Conservation (phyloP, 2,797 vertebrate species). For the Pteronotus mesoamericanus region DNA sequence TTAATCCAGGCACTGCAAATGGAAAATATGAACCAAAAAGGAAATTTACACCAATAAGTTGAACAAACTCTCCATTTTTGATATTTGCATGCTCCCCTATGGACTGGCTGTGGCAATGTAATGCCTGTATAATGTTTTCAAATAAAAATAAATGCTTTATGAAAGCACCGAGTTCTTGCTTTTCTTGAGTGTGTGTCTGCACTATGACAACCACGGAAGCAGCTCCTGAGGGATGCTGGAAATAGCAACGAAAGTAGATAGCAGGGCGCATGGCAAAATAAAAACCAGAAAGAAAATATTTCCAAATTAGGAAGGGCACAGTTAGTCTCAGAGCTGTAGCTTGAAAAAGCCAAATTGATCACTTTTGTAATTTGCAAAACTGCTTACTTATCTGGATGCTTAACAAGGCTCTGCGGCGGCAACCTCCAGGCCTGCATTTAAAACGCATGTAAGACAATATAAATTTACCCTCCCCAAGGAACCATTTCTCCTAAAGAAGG, state of each 20-base stretch:
- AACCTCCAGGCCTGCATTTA: neutral
- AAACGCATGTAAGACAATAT: neutral
- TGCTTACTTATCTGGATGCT: slow-evolving; percentile 19
- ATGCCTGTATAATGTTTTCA: slow-evolving; percentile 90
- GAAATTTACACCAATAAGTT: slow-evolving; percentile 77
- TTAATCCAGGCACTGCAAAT: slow-evolving; percentile 80
- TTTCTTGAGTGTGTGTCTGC: slow-evolving; percentile 70
- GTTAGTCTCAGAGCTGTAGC: neutral
- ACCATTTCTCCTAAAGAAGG: neutral
- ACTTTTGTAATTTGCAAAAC: neutral
- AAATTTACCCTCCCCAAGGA: neutral
- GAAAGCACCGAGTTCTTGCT: slow-evolving; percentile 71
- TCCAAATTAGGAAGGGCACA: slow-evolving; percentile 69
- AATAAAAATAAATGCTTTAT: slow-evolving; percentile 89
- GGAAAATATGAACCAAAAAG: slow-evolving; percentile 83
- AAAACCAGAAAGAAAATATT: slow-evolving; percentile 63
- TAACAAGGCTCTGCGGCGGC: neutral
- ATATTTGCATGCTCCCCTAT: slow-evolving; percentile 89
- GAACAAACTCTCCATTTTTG: slow-evolving; percentile 83
- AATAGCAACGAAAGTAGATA: slow-evolving; percentile 61
- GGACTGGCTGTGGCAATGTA: slow-evolving; percentile 90
- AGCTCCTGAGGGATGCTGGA: slow-evolving; percentile 49
- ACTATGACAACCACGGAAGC: slow-evolving; percentile 46
- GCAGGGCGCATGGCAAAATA: slow-evolving; percentile 43
- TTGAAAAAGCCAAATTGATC: neutral